These are phyloP conservation scores for Paragorgia papillata DNA, from an alignment of 92 coral and sea anemone genomes.

Conservation along the genomic window DNA sequence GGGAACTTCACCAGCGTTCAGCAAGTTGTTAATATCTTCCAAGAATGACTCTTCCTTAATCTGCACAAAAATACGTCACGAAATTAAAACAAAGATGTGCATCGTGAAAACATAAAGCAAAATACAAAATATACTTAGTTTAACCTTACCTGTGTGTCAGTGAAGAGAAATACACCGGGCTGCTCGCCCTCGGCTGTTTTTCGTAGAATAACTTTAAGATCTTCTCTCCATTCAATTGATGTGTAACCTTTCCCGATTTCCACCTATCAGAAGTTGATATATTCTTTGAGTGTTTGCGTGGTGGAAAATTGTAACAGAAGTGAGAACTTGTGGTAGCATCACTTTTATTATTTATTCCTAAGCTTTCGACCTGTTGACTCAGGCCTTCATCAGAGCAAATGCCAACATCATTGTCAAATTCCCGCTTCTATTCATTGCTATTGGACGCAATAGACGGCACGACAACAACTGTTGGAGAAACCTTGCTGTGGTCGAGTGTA, in stretches of 20 bases:
- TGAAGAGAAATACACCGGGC: slow-evolving; percentile 93
- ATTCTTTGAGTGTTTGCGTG: background rate
- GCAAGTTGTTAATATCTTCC: slow-evolving; percentile 93
- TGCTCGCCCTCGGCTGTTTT: slow-evolving; percentile 97
- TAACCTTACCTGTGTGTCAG: slow-evolving; percentile 85
- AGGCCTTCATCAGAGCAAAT: too few species aligned
- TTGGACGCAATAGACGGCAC: too few species aligned
- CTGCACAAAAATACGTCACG: slow-evolving; percentile 40
- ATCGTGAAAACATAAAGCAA: too few species aligned
- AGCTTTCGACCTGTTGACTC: too few species aligned
- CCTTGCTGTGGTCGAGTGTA: too few species aligned
- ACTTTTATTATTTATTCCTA: too few species aligned
- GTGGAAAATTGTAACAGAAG: too few species aligned
- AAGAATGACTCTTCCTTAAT: slow-evolving; percentile 97
- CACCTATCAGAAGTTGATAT: slow-evolving; percentile 62
- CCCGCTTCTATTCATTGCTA: too few species aligned
- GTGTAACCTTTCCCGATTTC: slow-evolving; percentile 99
- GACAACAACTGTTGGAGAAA: too few species aligned
- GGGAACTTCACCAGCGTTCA: slow-evolving; percentile 99
- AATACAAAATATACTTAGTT: too few species aligned
- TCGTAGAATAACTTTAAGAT: slow-evolving; percentile 90
- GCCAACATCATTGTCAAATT: background rate
- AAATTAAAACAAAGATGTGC: too few species aligned
- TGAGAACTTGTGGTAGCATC: too few species aligned
- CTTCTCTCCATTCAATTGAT: slow-evolving; percentile 97